Conservation (phyloP, 2,113 vertebrate species). For the Mormyrus iriodes region DNA sequence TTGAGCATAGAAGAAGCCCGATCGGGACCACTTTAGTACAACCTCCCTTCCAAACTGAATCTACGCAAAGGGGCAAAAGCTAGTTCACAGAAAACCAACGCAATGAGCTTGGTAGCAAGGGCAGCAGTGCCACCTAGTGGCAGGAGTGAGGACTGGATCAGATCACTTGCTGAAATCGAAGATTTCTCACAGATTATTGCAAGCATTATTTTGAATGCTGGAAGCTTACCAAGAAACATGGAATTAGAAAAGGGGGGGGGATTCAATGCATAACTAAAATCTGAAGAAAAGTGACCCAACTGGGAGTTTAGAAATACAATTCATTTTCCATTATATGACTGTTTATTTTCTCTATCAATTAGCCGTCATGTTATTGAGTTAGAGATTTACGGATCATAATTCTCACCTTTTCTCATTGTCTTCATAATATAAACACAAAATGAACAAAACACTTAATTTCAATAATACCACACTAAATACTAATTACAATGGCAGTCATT, state of each 20-base stretch:
- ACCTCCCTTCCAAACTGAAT: neutral
- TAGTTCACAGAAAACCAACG: neutral
- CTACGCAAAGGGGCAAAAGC: neutral
- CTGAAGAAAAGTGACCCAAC: neutral
- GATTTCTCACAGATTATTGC: neutral
- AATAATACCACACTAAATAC: neutral
- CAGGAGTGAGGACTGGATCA: neutral
- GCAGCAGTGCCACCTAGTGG: slow-evolving; percentile 17
- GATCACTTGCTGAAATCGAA: neutral
- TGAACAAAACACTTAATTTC: neutral
- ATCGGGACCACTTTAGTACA: neutral
- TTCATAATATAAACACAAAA: neutral
- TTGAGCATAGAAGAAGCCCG: neutral
- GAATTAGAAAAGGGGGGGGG: neutral
- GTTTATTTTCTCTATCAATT: slow-evolving; percentile 1
- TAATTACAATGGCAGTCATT: neutral
- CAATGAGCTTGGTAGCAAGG: neutral
- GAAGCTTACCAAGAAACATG: neutral
- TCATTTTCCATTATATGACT: neutral
- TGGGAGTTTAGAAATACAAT: neutral
- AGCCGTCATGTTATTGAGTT: neutral
- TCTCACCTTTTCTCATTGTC: neutral
- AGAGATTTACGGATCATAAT: neutral
- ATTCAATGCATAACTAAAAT: neutral
- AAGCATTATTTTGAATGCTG: neutral